Percentiles rank a stretch among this genome's conserved stretches.
Evolutionary conservation across 2,797 vertebrate genomes (phyloP).

Genomic region (Xenopus petersii): DNA sequence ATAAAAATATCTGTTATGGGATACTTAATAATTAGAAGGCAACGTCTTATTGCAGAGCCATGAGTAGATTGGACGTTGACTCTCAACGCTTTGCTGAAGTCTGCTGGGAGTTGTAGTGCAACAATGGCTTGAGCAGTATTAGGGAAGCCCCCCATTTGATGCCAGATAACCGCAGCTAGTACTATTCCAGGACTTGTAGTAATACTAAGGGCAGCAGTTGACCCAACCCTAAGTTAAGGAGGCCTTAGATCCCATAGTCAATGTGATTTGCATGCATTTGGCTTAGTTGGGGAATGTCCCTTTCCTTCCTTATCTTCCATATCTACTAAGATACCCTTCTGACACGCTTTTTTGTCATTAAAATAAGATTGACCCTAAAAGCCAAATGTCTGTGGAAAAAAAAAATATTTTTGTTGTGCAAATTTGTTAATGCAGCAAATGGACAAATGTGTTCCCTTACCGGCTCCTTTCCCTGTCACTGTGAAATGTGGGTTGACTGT

Average conservation of each 20-base stretch:
- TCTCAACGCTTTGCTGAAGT: not conserved
- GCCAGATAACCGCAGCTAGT: too few species aligned
- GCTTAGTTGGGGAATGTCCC: not conserved
- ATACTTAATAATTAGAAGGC: too few species aligned
- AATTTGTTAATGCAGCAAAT: conserved; percentile 4
- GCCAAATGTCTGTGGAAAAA: not conserved
- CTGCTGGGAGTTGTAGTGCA: not conserved
- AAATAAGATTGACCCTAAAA: not conserved
- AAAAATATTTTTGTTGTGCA: too few species aligned
- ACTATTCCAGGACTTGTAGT: too few species aligned
- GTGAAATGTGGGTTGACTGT: conserved; percentile 28
- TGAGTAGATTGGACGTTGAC: too few species aligned
- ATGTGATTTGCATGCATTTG: not conserved
- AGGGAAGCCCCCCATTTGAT: not conserved
- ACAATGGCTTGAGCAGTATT: not conserved
- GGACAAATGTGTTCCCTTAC: conserved; percentile 14
- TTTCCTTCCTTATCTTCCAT: not conserved
- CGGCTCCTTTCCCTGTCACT: conserved; percentile 4
- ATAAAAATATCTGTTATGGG: too few species aligned
- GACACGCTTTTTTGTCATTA: conserved; percentile 13
- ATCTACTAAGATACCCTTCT: conserved; percentile 3
- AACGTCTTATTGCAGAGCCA: too few species aligned
- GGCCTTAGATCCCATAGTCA: too few species aligned
- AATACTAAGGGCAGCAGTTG: too few species aligned
- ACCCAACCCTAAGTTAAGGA: too few species aligned